phyloP scores from a whole-genome alignment of 1,140 invertebrate genomes.

The Portunus trituberculatus region DNA sequence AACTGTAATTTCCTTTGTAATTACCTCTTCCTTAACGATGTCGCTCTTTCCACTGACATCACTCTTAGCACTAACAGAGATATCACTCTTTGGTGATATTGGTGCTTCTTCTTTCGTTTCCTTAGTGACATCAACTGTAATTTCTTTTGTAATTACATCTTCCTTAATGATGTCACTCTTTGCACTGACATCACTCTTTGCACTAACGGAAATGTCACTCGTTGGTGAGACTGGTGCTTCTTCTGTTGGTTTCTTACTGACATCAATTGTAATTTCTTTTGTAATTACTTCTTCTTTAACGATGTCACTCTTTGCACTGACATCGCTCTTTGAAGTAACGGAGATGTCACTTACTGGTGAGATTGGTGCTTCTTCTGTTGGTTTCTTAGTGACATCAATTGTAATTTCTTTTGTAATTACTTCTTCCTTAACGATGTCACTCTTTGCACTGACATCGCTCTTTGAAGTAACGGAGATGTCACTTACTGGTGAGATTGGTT shows the following conservation, averaged over 20 bases:
- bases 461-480: constrained; percentile 45
- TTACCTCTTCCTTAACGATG: constrained; percentile 48
- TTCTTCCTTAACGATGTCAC: constrained; percentile 18
- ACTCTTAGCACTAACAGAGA: not conserved
- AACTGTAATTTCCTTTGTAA: constrained; percentile 78
- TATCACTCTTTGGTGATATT: constrained; percentile 9
- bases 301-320: constrained; percentile 37
- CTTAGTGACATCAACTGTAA: not conserved
- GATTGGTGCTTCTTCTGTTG: not conserved
- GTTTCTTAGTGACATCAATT: not conserved
- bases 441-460: constrained; percentile 26
- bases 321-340: constrained; percentile 36
- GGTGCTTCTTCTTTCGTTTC: not conserved
- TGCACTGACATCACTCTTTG: not conserved
- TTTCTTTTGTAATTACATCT: not conserved
- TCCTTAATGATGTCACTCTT: not conserved
- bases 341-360: constrained; percentile 45
- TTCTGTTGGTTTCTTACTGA: constrained; percentile 24
- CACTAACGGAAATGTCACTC: constrained; percentile 34
- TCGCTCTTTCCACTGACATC: not conserved
- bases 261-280: not conserved
- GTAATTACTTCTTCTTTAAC: too few relatives aligned
- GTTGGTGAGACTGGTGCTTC: not conserved
- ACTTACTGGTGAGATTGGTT: constrained; percentile 46
- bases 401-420: not conserved